Conservation (phyloP, 2,797 vertebrate species). For the Siniperca undulata region DNA sequence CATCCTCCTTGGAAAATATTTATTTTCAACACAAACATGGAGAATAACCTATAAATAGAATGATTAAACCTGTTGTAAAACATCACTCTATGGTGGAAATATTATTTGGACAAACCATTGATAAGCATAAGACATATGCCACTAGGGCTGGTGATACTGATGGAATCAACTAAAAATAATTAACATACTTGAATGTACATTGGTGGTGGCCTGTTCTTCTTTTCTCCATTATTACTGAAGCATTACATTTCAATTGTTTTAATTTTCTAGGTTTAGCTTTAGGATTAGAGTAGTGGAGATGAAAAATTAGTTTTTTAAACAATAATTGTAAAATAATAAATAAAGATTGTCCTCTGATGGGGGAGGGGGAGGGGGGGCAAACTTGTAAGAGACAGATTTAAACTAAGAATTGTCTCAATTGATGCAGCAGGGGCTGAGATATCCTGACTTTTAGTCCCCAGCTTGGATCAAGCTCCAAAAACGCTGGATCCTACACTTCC, state of each 20-base stretch:
- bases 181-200: not conserved
- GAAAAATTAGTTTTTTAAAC: not conserved
- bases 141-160: not conserved
- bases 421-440: not conserved
- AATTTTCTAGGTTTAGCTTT: not conserved
- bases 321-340: not conserved
- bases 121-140: not conserved
- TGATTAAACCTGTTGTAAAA: not conserved
- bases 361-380: too few species aligned
- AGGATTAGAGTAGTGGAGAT: not conserved
- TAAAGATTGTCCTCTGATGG: not conserved
- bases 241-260: not conserved
- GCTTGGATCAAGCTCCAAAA: not conserved
- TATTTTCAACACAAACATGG: not conserved
- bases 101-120: not conserved
- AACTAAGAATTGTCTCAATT: not conserved
- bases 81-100: not conserved
- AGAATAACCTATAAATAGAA: not conserved
- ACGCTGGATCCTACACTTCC: not conserved
- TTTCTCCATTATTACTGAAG: not conserved
- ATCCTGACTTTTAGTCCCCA: not conserved
- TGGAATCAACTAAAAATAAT: conserved; percentile 1
- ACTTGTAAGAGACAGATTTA: not conserved
- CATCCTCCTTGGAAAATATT: not conserved
- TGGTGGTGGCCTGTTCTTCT: not conserved